These are phyloP conservation scores for Cheilosia urbana DNA, from an alignment of 2,888 invertebrate species.

Conservation along the genomic window DNA sequence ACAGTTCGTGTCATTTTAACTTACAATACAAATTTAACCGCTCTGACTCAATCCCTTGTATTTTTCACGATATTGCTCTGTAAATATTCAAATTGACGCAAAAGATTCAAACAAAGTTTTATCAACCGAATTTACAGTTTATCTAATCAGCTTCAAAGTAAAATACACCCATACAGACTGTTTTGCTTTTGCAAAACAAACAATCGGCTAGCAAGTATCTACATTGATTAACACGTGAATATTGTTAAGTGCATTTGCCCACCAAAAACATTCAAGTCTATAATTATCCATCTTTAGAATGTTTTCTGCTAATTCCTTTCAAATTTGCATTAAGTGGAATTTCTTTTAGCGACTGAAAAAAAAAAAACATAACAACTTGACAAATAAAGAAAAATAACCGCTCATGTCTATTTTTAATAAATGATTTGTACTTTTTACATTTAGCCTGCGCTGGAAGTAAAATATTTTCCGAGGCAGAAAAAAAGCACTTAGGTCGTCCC, in stretches of 20 bases:
- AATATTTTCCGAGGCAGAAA: not conserved
- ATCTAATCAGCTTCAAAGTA: conserved; percentile 19
- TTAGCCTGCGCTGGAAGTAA: not conserved
- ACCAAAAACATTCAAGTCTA: conserved; percentile 5
- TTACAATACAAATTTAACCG: no score
- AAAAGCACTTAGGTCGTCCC: not conserved
- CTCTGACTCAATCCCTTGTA: no score
- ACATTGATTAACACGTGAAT: conserved; percentile 14
- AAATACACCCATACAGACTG: conserved; percentile 4
- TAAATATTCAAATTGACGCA: no score
- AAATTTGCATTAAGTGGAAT: conserved; percentile 28
- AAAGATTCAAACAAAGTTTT: no score
- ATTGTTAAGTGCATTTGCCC: conserved; percentile 16
- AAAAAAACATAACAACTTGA: conserved; percentile 7
- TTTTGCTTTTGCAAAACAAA: conserved; percentile 22
- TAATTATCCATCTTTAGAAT: not conserved
- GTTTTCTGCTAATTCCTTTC: not conserved
- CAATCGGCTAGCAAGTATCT: not conserved
- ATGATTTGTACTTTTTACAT: conserved; percentile 19
- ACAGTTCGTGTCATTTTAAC: no score
- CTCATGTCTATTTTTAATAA: conserved; percentile 57
- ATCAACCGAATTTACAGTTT: conserved; percentile 7
- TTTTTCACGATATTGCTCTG: no score
- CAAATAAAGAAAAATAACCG: conserved; percentile 4
- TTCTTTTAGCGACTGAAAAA: not conserved